phyloP scores from a whole-genome alignment of 2,888 invertebrate species.

The Cryptus viduatorius region DNA sequence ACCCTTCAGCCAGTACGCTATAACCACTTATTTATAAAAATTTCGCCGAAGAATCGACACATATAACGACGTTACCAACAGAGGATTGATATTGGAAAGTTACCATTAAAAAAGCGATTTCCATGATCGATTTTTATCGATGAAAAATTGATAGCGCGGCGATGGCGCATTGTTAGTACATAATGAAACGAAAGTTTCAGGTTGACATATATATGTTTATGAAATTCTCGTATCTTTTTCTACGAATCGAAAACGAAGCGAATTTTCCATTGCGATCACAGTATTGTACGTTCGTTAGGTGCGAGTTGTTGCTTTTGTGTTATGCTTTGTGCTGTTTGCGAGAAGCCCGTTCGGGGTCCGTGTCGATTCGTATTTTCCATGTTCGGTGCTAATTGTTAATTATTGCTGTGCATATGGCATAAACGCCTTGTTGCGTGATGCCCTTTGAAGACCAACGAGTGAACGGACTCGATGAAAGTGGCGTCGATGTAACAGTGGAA shows the following conservation, averaged over 20 bases:
- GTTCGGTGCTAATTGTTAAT: slow-evolving; percentile 32
- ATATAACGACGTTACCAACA: no score
- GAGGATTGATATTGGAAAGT: not conserved
- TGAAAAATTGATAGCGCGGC: not conserved
- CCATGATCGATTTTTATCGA: not conserved
- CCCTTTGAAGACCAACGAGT: slow-evolving; percentile 19
- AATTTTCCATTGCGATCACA: not conserved
- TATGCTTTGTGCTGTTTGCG: not conserved
- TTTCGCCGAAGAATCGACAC: no score
- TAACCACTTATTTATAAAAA: no score
- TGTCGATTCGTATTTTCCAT: slow-evolving; percentile 5
- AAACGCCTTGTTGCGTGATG: not conserved
- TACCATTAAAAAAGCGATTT: not conserved
- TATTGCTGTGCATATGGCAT: slow-evolving; percentile 21
- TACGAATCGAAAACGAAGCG: not conserved
- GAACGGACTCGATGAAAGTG: not conserved
- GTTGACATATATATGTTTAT: not conserved
- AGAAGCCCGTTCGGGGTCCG: not conserved
- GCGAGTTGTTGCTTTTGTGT: not conserved
- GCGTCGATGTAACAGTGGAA: not conserved
- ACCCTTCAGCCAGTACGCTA: no score
- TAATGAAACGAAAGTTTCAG: not conserved
- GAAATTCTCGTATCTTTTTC: not conserved
- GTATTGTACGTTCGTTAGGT: not conserved
- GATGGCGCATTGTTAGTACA: not conserved